These are phyloP conservation scores for Mercenaria mercenaria DNA, from an alignment of 1,140 invertebrate species.

Conservation along the genomic window DNA sequence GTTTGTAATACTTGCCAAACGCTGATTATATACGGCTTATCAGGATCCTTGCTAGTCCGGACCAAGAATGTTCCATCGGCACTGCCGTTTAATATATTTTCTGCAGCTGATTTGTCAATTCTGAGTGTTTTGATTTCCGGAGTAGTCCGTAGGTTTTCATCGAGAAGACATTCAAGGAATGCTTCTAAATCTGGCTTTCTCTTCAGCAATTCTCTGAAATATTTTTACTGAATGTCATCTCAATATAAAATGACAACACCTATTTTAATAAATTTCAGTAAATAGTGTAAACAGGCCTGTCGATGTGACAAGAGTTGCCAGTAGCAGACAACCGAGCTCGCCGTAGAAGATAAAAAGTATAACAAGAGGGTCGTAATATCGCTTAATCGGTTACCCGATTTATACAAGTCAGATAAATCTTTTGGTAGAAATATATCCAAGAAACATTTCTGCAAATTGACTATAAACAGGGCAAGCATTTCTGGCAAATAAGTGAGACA, in stretches of 20 bases:
- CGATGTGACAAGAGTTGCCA: too few relatives aligned
- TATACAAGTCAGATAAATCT: too few relatives aligned
- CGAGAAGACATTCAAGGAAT: background rate
- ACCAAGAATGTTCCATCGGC: constrained; percentile 9
- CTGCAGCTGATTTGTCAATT: background rate
- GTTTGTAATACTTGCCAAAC: background rate
- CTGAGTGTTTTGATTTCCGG: background rate
- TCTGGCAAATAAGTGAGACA: too few relatives aligned
- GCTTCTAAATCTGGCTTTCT: background rate
- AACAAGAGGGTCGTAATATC: too few relatives aligned
- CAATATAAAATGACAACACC: background rate
- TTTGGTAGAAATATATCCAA: too few relatives aligned
- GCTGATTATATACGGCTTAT: constrained; percentile 6
- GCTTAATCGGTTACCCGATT: too few relatives aligned
- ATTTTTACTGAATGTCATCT: too few relatives aligned
- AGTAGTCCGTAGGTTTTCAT: background rate
- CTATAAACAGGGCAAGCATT: too few relatives aligned
- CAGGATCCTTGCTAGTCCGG: background rate
- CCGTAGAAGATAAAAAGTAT: too few relatives aligned
- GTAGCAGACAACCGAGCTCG: too few relatives aligned
- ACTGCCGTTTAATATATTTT: background rate
- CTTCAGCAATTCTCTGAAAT: background rate
- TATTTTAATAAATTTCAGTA: background rate
- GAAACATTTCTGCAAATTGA: too few relatives aligned
- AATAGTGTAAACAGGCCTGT: too few relatives aligned